Base-by-base conservation (phyloP, 2,113 vertebrate species). In the Gila orcuttii region DNA sequence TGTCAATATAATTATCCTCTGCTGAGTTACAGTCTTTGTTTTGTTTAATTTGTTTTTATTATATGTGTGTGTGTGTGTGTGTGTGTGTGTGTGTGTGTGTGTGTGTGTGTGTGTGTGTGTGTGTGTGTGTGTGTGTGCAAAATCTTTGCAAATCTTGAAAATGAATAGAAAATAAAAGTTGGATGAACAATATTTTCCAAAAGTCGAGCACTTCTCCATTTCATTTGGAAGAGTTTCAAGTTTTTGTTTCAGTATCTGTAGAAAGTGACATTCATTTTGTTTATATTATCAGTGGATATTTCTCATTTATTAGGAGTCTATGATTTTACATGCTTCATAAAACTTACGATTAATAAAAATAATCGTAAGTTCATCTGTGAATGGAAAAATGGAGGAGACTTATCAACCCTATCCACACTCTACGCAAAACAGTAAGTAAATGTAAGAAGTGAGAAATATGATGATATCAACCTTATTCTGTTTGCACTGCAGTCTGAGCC, bases 301-400 rank as follows among this genome's bases (percentile, higher is more conserved):
- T 55, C 25, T 68, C 25, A 69, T 85, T 33, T 89, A 88, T 82
- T 85, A 94, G 94, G 91, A 80, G 89, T 89, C 39, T 79, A n/a
- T 25, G 66, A 85, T 82, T 90, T 95, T 19, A 81, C 89, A 31
- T 95, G 94, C 84, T 94, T 89, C 60, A n/a, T 66, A 52, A 82
- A 36, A 31, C 1, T 3, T 47, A 84, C 39, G 7, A 42, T 42
- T 42, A 8, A 78, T 0, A 10, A 23, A 3, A 0, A 0, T 0
- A 0, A 10, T 0, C 0, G 1, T 4, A 0, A 31, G 0, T 87
- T 52, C 60, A 6, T 2, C 1, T 95, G 94, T 59, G 11, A 31
- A 13, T 94, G 93, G 93, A 90, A 79, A 86, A 83, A 90, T 36
- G 91, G 89, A 84, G 45, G 47, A 1, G 6, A 42, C 7, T 0